phyloP scores from a whole-genome alignment of 2,888 invertebrate species.

The Sicus ferrugineus region DNA sequence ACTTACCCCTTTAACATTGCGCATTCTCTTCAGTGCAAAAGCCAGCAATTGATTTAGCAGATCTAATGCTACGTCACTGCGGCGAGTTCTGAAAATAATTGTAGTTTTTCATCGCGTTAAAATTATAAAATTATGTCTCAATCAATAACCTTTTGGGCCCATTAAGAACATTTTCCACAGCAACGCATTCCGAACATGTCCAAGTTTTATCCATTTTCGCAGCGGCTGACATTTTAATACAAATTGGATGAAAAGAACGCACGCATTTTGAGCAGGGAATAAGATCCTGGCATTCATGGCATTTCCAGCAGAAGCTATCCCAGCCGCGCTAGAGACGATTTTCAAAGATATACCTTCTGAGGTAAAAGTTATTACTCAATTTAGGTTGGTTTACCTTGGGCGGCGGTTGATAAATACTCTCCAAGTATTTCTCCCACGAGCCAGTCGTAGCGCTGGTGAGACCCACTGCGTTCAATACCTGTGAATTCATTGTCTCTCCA shows the following conservation, averaged over 20 bases:
- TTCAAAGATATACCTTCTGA: slow-evolving; percentile 23
- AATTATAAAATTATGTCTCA: not conserved
- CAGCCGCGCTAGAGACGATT: slow-evolving; percentile 63
- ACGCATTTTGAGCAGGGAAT: slow-evolving; percentile 83
- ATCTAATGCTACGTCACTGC: slow-evolving; percentile 62
- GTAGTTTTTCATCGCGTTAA: not conserved
- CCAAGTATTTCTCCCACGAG: slow-evolving; percentile 29
- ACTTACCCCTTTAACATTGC: slow-evolving; percentile 80
- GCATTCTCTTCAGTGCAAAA: slow-evolving; percentile 83
- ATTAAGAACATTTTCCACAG: slow-evolving; percentile 66
- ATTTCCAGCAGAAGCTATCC: slow-evolving; percentile 91
- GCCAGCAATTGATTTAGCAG: slow-evolving; percentile 81
- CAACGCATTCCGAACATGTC: slow-evolving; percentile 89
- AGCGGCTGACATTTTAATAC: slow-evolving; percentile 69
- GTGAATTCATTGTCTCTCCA: not conserved
- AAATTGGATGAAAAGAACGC: slow-evolving; percentile 83
- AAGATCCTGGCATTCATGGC: slow-evolving; percentile 75
- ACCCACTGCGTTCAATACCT: not conserved
- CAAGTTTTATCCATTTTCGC: slow-evolving; percentile 69
- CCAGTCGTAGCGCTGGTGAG: not conserved
- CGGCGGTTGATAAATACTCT: slow-evolving; percentile 50
- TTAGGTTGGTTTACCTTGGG: slow-evolving; percentile 49
- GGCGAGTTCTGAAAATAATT: slow-evolving; percentile 49
- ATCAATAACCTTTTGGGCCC: slow-evolving; percentile 55
- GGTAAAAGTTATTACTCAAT: slow-evolving; percentile 13